Base-by-base conservation (phyloP, 2,113 vertebrate species). In the Falco punctatus region DNA sequence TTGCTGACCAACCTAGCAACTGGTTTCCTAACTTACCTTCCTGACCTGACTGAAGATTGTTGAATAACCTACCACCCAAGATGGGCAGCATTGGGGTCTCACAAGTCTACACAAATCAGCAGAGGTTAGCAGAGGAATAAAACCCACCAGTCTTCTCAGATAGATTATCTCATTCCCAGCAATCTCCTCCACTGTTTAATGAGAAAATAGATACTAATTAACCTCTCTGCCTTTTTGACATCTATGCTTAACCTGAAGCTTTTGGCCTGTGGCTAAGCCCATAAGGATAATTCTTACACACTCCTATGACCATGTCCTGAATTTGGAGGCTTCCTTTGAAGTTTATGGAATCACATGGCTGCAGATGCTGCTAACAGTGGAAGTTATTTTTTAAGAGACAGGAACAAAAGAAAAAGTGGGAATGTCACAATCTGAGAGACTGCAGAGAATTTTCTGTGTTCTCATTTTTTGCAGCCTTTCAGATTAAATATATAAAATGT, bases 141-240 rank as follows among this genome's bases (percentile, higher is more conserved):
- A 81, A 65, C 10, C 27, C 28, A 81, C 23, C 51, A 48, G 24
- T 52, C 55, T 88, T 83, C 64, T 73, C 82, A 59, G 17, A 2
- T 40, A 33, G 33, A 52, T 77, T 28, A 24, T 32, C 30, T 78
- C 42, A 54, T 62, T 62, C 35, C 40, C 67, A 75, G 64, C 55
- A 86, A 85, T 52, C 26, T 15, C 17, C 14, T 74, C 40, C 38
- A 52, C 58, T 48, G 35, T 44, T 89, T 55, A 91, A 90, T 54
- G 48, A 90, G 84, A 86, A 81, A 92, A 88, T 4, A 90, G 40
- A 78, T 40, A 38, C 28, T 65, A 79, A 91, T 80, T 80, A 89
- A 91, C 13, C 44, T 61, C 65, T 48, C 40, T 86, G 59, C 17
- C 40, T 44, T 28, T 73, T 55, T 69, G 75, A 30, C 30, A 69